Percentiles rank a stretch among this genome's conserved stretches.
These are phyloP conservation scores for Corvus moneduloides DNA, from an alignment of 2,113 vertebrate species.

Conservation along the genomic window DNA sequence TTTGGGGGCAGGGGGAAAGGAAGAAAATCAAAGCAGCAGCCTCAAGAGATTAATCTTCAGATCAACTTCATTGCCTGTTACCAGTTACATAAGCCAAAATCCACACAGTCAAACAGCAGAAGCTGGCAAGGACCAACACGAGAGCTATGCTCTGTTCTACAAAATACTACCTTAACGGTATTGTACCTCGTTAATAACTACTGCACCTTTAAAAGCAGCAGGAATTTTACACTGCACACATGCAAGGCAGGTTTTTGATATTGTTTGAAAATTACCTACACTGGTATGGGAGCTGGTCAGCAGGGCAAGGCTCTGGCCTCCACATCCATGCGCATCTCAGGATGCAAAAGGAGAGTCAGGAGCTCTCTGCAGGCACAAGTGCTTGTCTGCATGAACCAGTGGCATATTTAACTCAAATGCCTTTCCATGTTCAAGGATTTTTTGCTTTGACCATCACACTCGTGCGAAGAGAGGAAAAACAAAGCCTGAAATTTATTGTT, in stretches of 20 bases:
- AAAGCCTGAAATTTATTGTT: neutral
- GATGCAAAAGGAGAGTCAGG: neutral
- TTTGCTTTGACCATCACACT: neutral
- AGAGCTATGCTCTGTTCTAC: neutral
- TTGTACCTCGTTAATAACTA: neutral
- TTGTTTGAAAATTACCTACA: neutral
- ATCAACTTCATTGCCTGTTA: neutral
- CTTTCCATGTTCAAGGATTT: neutral
- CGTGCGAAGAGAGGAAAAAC: neutral
- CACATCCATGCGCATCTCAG: neutral
- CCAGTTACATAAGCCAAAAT: neutral
- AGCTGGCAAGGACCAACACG: neutral
- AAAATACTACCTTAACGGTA: neutral
- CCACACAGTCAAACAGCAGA: neutral
- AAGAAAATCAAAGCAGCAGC: neutral
- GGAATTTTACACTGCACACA: neutral
- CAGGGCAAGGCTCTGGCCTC: neutral
- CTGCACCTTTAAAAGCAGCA: neutral
- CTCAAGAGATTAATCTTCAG: neutral
- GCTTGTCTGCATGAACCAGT: neutral
- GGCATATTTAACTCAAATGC: neutral
- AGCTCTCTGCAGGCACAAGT: neutral
- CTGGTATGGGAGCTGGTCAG: neutral
- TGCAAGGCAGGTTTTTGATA: neutral
- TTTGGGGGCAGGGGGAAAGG: neutral